These are phyloP conservation scores for Hemibagrus wyckioides DNA, from an alignment of 2,113 vertebrate genomes.

Conservation along the genomic window DNA sequence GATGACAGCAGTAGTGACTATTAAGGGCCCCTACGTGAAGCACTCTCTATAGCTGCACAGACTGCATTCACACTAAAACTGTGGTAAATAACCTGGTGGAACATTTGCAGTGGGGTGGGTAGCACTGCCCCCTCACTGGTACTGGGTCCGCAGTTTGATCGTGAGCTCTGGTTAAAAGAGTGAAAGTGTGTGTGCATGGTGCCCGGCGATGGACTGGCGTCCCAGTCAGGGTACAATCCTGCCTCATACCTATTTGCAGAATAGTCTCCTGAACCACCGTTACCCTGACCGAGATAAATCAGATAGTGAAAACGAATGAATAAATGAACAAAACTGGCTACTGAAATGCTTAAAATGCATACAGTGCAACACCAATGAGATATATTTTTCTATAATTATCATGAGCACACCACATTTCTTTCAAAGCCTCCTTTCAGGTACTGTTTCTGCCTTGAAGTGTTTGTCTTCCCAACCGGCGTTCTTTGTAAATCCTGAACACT, in stretches of 20 bases:
- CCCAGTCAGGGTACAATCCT: background rate
- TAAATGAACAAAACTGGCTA: background rate
- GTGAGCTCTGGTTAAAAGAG: background rate
- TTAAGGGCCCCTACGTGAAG: background rate
- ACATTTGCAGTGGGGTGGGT: background rate
- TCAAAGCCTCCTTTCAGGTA: slow-evolving; percentile 12
- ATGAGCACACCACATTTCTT: background rate
- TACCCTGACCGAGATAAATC: background rate
- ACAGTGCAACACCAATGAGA: slow-evolving; percentile 16
- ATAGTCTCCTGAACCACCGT: background rate
- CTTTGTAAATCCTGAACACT: slow-evolving; percentile 15
- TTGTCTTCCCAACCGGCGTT: background rate
- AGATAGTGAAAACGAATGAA: background rate
- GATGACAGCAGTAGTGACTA: slow-evolving; percentile 10
- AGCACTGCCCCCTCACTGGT: background rate
- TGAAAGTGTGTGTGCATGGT: background rate
- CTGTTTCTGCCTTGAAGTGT: background rate
- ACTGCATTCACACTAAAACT: background rate
- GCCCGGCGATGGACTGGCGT: background rate
- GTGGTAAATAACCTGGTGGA: background rate
- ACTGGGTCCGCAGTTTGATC: background rate
- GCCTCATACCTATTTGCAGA: background rate
- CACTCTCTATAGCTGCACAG: background rate
- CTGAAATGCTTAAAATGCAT: background rate
- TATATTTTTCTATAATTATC: background rate